These are phyloP conservation scores for Chrysocyon brachyurus DNA, from an alignment of 2,797 vertebrate species.

Conservation along the genomic window DNA sequence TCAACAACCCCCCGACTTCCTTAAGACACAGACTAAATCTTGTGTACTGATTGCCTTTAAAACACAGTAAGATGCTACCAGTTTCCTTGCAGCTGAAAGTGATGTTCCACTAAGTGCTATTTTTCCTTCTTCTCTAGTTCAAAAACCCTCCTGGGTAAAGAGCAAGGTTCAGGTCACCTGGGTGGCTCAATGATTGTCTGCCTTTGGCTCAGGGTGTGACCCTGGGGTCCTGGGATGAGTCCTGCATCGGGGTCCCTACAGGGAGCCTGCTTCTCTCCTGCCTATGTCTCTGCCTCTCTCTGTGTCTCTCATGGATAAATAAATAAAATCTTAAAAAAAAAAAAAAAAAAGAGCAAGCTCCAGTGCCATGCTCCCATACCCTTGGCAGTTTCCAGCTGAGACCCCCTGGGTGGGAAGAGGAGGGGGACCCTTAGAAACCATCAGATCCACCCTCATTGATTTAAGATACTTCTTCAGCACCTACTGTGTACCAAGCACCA, in stretches of 20 bases:
- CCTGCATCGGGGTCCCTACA: too few relatives aligned
- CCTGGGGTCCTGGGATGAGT: too few relatives aligned
- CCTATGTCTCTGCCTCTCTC: too few relatives aligned
- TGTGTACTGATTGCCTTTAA: background rate
- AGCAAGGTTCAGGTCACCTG: too few relatives aligned
- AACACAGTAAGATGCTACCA: background rate
- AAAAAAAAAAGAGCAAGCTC: background rate
- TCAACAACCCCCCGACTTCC: background rate
- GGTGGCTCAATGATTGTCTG: too few relatives aligned
- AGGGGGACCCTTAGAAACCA: background rate
- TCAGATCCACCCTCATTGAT: background rate
- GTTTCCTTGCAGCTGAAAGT: background rate
- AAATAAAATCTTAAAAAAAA: too few relatives aligned
- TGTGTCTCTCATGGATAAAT: too few relatives aligned
- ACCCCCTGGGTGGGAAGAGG: background rate
- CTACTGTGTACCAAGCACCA: background rate
- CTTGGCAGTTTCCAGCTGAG: background rate
- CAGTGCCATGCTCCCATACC: rapidly evolving
- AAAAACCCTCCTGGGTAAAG: background rate
- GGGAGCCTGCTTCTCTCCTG: too few relatives aligned
- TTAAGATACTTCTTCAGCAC: conserved; percentile 19
- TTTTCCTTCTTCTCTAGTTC: background rate
- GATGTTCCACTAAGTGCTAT: background rate
- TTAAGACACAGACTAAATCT: background rate
- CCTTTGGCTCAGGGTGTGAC: too few relatives aligned